Conservation (phyloP, 2,888 invertebrate species). For the Agrotis clavis region DNA sequence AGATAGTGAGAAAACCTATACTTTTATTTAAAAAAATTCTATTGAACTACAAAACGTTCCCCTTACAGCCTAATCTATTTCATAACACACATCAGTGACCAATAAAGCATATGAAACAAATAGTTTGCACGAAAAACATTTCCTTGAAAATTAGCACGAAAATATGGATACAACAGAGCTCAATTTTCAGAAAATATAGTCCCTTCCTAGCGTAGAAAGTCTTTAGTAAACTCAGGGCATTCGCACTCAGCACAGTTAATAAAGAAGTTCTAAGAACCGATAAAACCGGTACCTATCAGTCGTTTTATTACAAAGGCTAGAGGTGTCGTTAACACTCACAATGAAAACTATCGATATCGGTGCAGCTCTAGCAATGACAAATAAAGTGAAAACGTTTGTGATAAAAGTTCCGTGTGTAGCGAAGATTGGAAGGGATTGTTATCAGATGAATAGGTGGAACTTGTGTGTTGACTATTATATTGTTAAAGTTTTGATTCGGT, state of each 20-base stretch:
- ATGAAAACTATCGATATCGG: conserved; percentile 43
- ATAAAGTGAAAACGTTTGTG: conserved; percentile 43
- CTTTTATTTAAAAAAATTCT: too few relatives aligned
- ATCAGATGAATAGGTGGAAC: conserved; percentile 21
- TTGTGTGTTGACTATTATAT: conserved; percentile 12
- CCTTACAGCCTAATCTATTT: neutral
- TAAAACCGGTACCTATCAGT: conserved; percentile 37
- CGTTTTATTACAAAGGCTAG: conserved; percentile 44
- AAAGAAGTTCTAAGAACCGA: conserved; percentile 32
- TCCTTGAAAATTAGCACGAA: too few relatives aligned
- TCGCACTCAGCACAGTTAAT: conserved; percentile 7
- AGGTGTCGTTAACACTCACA: conserved; percentile 53
- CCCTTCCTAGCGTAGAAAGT: neutral
- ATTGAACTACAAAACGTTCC: too few relatives aligned
- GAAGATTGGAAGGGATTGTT: conserved; percentile 10
- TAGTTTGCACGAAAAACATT: neutral
- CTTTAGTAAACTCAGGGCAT: neutral
- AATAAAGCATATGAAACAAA: too few relatives aligned
- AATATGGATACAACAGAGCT: neutral
- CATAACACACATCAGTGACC: too few relatives aligned
- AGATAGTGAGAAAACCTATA: too few relatives aligned
- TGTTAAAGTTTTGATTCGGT: neutral
- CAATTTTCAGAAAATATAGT: neutral
- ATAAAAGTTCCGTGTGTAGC: conserved; percentile 31
- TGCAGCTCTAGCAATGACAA: conserved; percentile 27